Base-by-base conservation (phyloP, 2,888 invertebrate species). In the Rambutsinella grinnellia region DNA sequence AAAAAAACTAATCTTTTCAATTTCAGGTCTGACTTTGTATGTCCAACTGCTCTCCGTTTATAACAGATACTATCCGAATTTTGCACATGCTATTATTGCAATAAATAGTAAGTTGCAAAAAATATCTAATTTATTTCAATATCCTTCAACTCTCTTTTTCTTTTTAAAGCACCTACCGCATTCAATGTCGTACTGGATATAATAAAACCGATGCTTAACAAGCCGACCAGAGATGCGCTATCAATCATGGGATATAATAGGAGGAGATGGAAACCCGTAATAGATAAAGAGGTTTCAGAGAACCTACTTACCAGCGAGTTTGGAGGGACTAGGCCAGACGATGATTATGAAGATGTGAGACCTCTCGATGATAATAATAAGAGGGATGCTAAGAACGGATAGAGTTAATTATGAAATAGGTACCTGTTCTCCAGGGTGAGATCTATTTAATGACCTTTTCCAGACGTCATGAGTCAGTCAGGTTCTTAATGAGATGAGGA, bases 81-180 rank as follows among this genome's bases (percentile, higher is more conserved):
- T 72, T 54, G 72, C 72, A 10, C 72, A 72, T 44, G 60, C 58
- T 1, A 72, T 72, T n/a, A 72, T 66, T 53, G 66, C 60, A 3
- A 66, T 72, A n/a, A 65, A 72, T 23, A 54, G 72, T 72, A 72
- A 53, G 58, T 23, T 28, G 36, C 6, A 8, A 46, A 46, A 47
- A 61, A 24, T 46, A 47, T 53, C 23, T 53, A n/a, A 53, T 17
- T 13, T 2, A 26, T 24, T 19, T 53, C 17, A 53, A n/a, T 21
- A 53, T 21, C 2, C 13, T 2, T 24, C 23, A 17, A 15, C 8
- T 49, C 13, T n/a, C 62, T 28, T 28, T 28, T 53, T 36, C 23
- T 17, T 53, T 44, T 13, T 46, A 15, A 19, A 72, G 72, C 60
- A 26, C 72, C 72, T 3, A n/a, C 27, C 28, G 56, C 49, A 3